Evolutionary conservation across 1,140 invertebrate genomes (phyloP), one percentile per base, ranked within the genome.

Genomic region (Drosophila pachea): DNA sequence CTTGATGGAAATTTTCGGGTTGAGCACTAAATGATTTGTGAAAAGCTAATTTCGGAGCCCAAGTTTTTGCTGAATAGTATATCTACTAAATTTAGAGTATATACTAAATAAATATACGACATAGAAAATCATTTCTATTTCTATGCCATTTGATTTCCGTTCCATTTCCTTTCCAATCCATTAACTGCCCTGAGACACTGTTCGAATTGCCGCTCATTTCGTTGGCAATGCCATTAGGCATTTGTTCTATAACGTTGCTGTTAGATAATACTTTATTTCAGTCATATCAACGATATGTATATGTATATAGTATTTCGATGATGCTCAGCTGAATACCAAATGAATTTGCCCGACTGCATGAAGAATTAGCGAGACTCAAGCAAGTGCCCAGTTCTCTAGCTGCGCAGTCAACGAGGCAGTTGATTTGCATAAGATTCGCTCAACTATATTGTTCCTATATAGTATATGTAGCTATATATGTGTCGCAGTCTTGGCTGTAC

Each of bases 281-380:
- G 31, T 42, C 29, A 14, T 42, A 42, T 2, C 31, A 31, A 55
- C 38, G 36, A 52, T 74, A 48, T 16, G 14, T 38, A 52, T 74
- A 48, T 16, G 14, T 38, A 48, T 61, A 42, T 62, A n/a, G 14
- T 43, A 33, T 52, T 53, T 29, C 8, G 52, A 45, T 22, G 47
- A 14, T 7, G 32, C 40, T 56, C 40, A 11, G 42, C 40, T 56
- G 54, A 62, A 68, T 68, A 74, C 16, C 32, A 49, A 76, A 71
- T 71, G 58, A 71, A 76, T 76, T 76, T 43, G 53, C 68, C 76
- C 63, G 62, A 73, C 72, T 75, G 74, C 55, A 73, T 69, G 56
- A 64, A 49, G 73, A 83, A 83, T 82, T 75, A 83, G 33, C 49
- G n/a, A 32, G 14, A 33, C 35, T n/a, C 31, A 16, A 4, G 22